Conservation (phyloP, 2,888 invertebrate species). For the Timandra comae region DNA sequence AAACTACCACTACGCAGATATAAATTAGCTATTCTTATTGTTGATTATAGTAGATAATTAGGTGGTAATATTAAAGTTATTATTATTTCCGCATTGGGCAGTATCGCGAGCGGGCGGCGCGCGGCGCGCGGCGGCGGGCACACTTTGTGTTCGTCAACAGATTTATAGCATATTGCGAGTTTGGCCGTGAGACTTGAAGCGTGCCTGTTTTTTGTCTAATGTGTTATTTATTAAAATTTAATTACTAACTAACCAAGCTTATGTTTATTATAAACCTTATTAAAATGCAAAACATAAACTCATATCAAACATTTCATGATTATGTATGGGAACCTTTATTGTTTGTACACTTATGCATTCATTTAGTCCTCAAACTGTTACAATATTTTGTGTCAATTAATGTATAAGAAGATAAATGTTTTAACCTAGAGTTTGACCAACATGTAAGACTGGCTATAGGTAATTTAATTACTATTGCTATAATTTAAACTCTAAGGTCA, state of each 20-base stretch:
- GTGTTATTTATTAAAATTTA: slow-evolving; percentile 72
- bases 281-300: slow-evolving; percentile 49
- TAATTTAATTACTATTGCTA: too few relatives aligned
- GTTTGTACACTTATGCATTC: too few relatives aligned
- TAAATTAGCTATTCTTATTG: slow-evolving; percentile 38
- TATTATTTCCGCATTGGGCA: slow-evolving; percentile 44
- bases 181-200: slow-evolving; percentile 71
- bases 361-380: too few relatives aligned
- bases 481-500: too few relatives aligned
- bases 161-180: slow-evolving; percentile 70
- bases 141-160: slow-evolving; percentile 49
- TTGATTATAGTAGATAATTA: slow-evolving; percentile 46
- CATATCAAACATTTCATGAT: slow-evolving; percentile 45
- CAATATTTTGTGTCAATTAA: too few relatives aligned
- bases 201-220: slow-evolving; percentile 69
- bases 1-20: slow-evolving; percentile 20
- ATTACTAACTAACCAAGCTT: slow-evolving; percentile 59
- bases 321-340: slow-evolving; percentile 40
- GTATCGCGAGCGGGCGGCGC: slow-evolving; percentile 19
- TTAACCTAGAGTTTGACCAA: too few relatives aligned
- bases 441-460: too few relatives aligned
- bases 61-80: slow-evolving; percentile 38
- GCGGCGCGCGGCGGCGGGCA: slow-evolving; percentile 15
- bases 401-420: too few relatives aligned
- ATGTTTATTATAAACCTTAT: slow-evolving; percentile 46